A percentile compares a stretch with the other conserved stretches of the same genome.
These are phyloP conservation scores for Pelodiscus sinensis DNA, from an alignment of 2,113 vertebrate genomes.

Conservation along the genomic window DNA sequence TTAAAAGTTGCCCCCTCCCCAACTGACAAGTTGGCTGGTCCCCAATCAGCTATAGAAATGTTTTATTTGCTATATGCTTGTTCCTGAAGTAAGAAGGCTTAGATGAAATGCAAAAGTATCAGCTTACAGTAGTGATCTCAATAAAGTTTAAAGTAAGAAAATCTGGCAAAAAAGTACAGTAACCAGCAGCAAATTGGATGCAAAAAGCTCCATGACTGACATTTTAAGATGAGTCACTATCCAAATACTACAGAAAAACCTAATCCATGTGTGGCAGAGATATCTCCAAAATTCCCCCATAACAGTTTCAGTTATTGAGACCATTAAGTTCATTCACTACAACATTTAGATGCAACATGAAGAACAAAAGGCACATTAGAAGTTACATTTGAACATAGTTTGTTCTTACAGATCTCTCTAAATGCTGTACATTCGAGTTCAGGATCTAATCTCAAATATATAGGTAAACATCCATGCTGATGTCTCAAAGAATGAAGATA, in stretches of 20 bases:
- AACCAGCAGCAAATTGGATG: accelerated
- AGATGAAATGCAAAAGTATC: background rate
- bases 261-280: background rate
- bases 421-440: background rate
- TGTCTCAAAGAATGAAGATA: background rate
- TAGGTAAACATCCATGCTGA: background rate
- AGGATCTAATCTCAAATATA: background rate
- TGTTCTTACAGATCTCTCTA: background rate
- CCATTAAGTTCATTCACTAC: background rate
- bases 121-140: background rate
- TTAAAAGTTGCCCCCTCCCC: background rate
- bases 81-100: background rate
- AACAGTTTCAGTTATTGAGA: background rate
- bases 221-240: background rate
- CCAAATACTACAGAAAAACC: background rate
- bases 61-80: background rate
- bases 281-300: background rate
- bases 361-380: background rate
- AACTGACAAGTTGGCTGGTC: background rate
- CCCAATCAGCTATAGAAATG: background rate
- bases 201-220: background rate
- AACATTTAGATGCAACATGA: background rate
- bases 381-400: background rate
- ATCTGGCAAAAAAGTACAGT: background rate
- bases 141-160: background rate